Evolutionary conservation across 2,797 vertebrate genomes (phyloP), one percentile per base, ranked within the genome.

Genomic region (Phataginus tricuspis): DNA sequence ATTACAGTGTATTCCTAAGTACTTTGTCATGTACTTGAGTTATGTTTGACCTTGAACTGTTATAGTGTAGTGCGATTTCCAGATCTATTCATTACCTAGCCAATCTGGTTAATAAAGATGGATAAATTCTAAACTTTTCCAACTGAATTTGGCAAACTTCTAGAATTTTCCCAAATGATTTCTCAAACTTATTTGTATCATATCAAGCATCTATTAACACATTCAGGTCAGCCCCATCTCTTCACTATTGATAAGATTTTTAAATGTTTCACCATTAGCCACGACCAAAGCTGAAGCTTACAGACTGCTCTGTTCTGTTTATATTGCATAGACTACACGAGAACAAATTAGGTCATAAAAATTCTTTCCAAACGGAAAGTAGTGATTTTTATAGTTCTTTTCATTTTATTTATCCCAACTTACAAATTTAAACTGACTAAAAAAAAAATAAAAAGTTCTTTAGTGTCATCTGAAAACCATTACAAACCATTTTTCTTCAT

Each of bases 371-470:
- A 90, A 66, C 18, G 82, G 11, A 85, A 95, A 90, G 25, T 29
- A 93, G n/a, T 66, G 82, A 95, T 51, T 71, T 89, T 71, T 79
- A 55, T 39, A 42, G 18, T 83, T 93, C 25, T 77, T 45, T 7
- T 68, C 83, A 91, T 29, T 91, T 2, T 87, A 42, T 55, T 90
- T 42, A 59, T n/a, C 12, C 87, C 29, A 53, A 45, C 59, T 92
- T 96, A 80, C 37, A 95, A 91, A 77, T 66, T 82, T 39, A 39
- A 97, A 94, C 94, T 90, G 53, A 84, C 7, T 85, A 61, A 87
- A 34, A 11, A 86, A 39, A 53, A 72, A 68, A 27, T 71, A 2
- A 31, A 69, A 0, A 39, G 31, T 23, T 86, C 31, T 39, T 39
- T 51, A 27, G 13, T 69, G 39, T 61, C 10, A 80, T 90, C 7